These are phyloP conservation scores for Cheirogaleus major DNA, from an alignment of 2,797 vertebrate species.

Conservation along the genomic window DNA sequence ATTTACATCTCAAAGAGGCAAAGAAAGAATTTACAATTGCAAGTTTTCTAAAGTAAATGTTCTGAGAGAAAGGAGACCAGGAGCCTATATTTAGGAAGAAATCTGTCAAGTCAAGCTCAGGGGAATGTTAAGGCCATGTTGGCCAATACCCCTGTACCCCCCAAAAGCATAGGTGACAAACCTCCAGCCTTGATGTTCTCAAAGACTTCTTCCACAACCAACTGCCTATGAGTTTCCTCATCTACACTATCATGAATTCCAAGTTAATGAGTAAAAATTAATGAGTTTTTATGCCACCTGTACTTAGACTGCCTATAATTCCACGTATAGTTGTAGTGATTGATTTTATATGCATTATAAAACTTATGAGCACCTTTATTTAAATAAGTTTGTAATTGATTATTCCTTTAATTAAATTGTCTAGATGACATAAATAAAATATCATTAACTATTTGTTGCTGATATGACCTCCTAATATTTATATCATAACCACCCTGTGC, in stretches of 20 bases:
- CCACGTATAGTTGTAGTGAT: background rate
- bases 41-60: constrained; percentile 8
- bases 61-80: background rate
- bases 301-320: constrained; percentile 21
- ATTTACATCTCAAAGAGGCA: background rate
- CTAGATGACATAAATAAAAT: constrained; percentile 48
- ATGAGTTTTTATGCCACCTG: background rate
- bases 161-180: background rate
- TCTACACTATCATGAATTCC: constrained; percentile 5
- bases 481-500: background rate
- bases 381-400: constrained; percentile 47
- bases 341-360: constrained; percentile 41
- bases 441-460: constrained; percentile 22
- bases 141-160: background rate
- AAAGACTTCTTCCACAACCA: background rate
- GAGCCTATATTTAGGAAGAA: background rate
- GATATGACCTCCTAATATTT: background rate
- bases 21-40: background rate
- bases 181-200: background rate
- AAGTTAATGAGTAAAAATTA: constrained; percentile 52
- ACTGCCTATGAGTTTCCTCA: background rate
- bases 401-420: constrained; percentile 62
- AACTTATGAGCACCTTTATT: constrained; percentile 40
- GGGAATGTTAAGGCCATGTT: background rate
- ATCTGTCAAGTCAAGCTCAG: background rate